Conservation (phyloP, 1,140 invertebrate genomes). For the Laodelphax striatellus region DNA sequence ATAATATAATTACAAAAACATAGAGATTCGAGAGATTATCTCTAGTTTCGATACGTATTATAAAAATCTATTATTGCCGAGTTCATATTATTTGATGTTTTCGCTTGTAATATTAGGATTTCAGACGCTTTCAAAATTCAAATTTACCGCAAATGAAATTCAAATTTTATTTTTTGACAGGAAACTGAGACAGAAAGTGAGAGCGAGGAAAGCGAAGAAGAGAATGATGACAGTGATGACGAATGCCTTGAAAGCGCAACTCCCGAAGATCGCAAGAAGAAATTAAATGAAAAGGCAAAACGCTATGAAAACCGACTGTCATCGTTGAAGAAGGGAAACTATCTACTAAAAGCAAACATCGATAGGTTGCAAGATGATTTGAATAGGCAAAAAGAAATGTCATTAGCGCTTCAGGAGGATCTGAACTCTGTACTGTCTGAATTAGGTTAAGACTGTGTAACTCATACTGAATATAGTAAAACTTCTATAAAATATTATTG, state of each 20-base stretch:
- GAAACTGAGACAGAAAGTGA: constrained; percentile 41
- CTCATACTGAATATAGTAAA: no score
- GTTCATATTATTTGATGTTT: no score
- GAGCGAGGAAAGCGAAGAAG: constrained; percentile 33
- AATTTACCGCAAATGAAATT: no score
- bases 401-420: constrained; percentile 61
- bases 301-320: constrained; percentile 55
- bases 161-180: constrained; percentile 18
- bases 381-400: constrained; percentile 65
- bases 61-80: no score
- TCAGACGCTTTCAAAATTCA: no score
- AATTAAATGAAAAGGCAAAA: constrained; percentile 44
- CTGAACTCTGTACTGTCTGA: constrained; percentile 67
- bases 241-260: constrained; percentile 49
- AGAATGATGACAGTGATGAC: constrained; percentile 43
- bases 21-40: no score
- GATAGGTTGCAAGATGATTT: constrained; percentile 75
- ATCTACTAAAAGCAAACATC: constrained; percentile 70
- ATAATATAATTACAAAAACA: no score
- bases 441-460: constrained; percentile 36
- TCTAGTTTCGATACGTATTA: no score
- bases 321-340: constrained; percentile 74
- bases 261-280: constrained; percentile 48
- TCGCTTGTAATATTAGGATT: no score
- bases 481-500: no score